Evolutionary conservation across 2,113 vertebrate species (phyloP).

Genomic region (Sardina pilchardus): DNA sequence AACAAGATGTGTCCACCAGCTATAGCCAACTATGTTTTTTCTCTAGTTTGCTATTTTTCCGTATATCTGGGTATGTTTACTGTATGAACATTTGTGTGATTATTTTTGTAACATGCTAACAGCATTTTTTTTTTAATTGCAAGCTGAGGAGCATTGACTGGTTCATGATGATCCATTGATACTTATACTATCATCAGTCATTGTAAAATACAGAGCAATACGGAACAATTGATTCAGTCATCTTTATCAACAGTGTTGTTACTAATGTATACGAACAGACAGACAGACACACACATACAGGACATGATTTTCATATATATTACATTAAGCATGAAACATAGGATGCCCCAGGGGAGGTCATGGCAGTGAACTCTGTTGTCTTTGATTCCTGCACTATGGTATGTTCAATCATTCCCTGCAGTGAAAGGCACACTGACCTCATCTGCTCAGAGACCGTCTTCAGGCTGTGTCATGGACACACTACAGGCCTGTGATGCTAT

Average conservation of each 20-base stretch:
- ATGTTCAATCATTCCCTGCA: neutral
- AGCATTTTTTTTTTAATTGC: neutral
- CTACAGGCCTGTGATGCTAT: neutral
- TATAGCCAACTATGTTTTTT: neutral
- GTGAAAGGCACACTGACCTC: neutral
- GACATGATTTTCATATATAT: constrained; percentile 1
- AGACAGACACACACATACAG: neutral
- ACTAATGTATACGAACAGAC: neutral
- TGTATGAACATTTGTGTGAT: too few relatives aligned
- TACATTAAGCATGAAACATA: neutral
- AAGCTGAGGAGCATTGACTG: neutral
- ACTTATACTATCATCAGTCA: neutral
- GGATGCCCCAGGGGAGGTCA: neutral
- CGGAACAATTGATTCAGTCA: neutral
- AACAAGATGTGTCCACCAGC: neutral
- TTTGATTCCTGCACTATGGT: neutral
- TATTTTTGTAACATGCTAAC: neutral
- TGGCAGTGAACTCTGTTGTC: neutral
- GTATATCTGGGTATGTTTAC: neutral
- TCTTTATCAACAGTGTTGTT: neutral
- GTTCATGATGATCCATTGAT: neutral
- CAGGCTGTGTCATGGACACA: neutral
- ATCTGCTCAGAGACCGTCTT: neutral
- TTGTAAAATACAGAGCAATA: neutral
- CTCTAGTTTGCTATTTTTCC: neutral